Evolutionary conservation across 2,113 vertebrate species (phyloP).

Genomic region (Oryzias celebensis): DNA sequence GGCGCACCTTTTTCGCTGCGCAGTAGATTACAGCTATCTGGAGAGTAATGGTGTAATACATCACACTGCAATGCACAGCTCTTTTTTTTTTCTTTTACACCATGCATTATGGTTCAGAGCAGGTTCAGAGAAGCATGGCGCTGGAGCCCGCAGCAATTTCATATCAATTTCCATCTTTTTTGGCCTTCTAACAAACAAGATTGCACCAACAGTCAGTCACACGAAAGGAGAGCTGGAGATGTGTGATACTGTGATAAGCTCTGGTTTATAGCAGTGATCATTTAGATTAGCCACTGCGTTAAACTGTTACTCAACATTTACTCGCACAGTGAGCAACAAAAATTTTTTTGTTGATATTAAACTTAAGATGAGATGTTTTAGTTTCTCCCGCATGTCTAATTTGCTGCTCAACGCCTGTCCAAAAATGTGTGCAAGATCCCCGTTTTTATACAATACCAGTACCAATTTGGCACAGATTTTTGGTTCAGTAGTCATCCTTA

Average conservation of each 20-base stretch:
- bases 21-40: constrained; percentile 32
- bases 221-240: constrained; percentile 30
- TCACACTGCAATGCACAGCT: constrained; percentile 30
- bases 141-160: constrained; percentile 22
- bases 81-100: constrained; percentile 9
- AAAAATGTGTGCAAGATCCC: too few relatives aligned
- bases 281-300: constrained; percentile 44
- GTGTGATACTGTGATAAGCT: constrained; percentile 28
- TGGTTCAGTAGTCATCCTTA: too few relatives aligned
- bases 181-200: constrained; percentile 20
- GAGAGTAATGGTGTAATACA: constrained; percentile 42
- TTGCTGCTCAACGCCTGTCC: too few relatives aligned
- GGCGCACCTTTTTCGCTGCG: constrained; percentile 32
- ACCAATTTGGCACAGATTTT: too few relatives aligned
- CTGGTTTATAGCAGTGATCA: constrained; percentile 33
- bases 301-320: constrained; percentile 38
- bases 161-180: constrained; percentile 30
- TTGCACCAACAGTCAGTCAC: constrained; percentile 19
- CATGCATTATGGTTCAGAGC: constrained; percentile 20
- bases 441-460: too few relatives aligned
- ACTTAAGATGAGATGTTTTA: not conserved
- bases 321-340: constrained; percentile 11
- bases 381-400: too few relatives aligned
- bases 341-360: constrained; percentile 13
- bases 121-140: constrained; percentile 22